Base-by-base conservation (phyloP, 2,888 invertebrate species). In the Phanerotoma sp. region DNA sequence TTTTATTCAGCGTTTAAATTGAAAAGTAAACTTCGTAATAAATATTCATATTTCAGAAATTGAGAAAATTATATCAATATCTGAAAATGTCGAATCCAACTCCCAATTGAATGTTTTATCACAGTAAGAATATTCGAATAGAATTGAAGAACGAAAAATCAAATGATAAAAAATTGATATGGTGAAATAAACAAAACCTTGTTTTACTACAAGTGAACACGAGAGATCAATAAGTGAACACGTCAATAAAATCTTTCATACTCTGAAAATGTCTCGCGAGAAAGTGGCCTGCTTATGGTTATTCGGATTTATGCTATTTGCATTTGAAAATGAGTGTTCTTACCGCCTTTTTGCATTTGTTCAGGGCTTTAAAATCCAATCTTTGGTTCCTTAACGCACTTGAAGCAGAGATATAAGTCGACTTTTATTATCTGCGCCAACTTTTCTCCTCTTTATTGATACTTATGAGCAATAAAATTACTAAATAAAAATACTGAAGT, bases 271-370 rank as follows among this genome's bases (percentile, higher is more conserved):
- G 10, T 22, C 30, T 18, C 4, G 9, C 9, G 15, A 44, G 15
- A 46, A 46, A 33, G 21, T 33, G n/a, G 20, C 20, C 15, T n/a
- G 13, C 20, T 11, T 18, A 18, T 20, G 38, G 16, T 38, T 20
- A 20, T 38, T 38, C 9, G 13, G 16, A 20, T 20, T 9, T 38
- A 7, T 18, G 13, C 61, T 61, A 70, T 71, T 71, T 70, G 65
- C 69, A 69, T 71, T 67, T 69, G 70, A 61, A 70, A 61, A 57
- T 61, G 63, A 61, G 56, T 64, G 63, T 67, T 67, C 66, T 66
- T 61, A 51, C 56, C 53, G 52, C 15, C 15, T 25, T 22, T 41
- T n/a, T 41, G 7, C 5, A 13, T 3, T 6, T 6, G 13, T 22
- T 13, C 7, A 13, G 13, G 22, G 21, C 11, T 41, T n/a, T 4